These are phyloP conservation scores for Tragopan temminckii DNA, from an alignment of 2,797 vertebrate species.

Conservation along the genomic window DNA sequence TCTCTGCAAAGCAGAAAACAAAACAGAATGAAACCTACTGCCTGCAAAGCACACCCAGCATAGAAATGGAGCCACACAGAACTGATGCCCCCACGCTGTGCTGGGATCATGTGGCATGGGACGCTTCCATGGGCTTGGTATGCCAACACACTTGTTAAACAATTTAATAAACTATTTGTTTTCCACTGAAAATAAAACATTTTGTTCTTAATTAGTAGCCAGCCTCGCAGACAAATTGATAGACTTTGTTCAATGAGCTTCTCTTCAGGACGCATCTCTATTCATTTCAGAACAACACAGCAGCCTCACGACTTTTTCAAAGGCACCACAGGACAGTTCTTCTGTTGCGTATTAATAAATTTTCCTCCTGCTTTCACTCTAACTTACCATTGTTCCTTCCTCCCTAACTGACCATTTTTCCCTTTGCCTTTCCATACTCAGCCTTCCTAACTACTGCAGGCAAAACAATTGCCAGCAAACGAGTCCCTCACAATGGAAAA, in stretches of 20 bases:
- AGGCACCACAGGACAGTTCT: constrained; percentile 7
- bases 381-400: background rate
- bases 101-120: background rate
- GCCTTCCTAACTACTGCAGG: background rate
- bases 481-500: background rate
- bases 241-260: background rate
- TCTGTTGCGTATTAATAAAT: background rate
- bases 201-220: background rate
- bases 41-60: rapidly evolving
- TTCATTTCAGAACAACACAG: background rate
- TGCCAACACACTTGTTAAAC: rapidly evolving
- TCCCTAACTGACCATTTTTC: background rate
- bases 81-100: rapidly evolving
- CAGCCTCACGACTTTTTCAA: background rate
- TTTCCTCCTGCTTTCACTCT: background rate
- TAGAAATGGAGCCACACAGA: background rate
- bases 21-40: background rate
- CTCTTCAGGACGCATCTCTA: background rate
- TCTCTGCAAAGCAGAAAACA: background rate
- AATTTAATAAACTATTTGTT: background rate
- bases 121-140: background rate
- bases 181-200: background rate
- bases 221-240: background rate
- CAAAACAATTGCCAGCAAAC: background rate
- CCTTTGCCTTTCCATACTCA: rapidly evolving